Evolutionary conservation across 2,797 vertebrate species (phyloP).

Genomic region (Xiphophorus birchmanni): DNA sequence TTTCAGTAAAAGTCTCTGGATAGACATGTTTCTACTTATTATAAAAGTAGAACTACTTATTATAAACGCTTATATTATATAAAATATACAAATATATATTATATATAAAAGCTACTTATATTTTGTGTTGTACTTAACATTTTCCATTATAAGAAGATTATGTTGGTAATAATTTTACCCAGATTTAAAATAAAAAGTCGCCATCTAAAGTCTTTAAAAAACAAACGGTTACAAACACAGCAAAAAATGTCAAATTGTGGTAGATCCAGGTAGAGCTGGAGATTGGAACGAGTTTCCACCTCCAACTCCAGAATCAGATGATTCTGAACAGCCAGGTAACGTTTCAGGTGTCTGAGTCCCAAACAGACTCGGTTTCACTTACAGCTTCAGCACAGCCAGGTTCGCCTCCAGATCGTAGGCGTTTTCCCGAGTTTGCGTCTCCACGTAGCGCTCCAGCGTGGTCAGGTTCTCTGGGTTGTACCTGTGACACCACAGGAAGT

Average conservation of each 20-base stretch:
- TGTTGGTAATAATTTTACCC: too few species aligned
- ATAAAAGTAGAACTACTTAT: too few species aligned
- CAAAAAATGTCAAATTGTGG: neutral
- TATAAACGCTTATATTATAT: too few species aligned
- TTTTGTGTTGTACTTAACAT: too few species aligned
- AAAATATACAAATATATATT: too few species aligned
- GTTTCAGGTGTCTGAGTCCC: neutral
- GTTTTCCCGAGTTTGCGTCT: conserved; percentile 91
- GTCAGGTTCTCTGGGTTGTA: conserved; percentile 94
- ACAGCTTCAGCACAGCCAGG: conserved; percentile 92
- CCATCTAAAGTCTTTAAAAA: neutral
- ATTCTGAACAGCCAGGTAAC: neutral
- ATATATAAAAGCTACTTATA: too few species aligned
- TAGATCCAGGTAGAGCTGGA: neutral
- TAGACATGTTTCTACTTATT: too few species aligned
- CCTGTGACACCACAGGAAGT: conserved; percentile 58
- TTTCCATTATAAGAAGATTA: too few species aligned
- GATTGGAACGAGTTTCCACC: neutral
- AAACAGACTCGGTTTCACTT: conserved; percentile 44
- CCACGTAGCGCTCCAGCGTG: conserved; percentile 91
- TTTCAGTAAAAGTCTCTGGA: too few species aligned
- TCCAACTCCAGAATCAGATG: too few species aligned
- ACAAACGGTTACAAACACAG: neutral
- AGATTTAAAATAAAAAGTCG: neutral
- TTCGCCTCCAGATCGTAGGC: conserved; percentile 94